phyloP scores from a whole-genome alignment of 2,113 vertebrate species.

The Colinus virginianus region DNA sequence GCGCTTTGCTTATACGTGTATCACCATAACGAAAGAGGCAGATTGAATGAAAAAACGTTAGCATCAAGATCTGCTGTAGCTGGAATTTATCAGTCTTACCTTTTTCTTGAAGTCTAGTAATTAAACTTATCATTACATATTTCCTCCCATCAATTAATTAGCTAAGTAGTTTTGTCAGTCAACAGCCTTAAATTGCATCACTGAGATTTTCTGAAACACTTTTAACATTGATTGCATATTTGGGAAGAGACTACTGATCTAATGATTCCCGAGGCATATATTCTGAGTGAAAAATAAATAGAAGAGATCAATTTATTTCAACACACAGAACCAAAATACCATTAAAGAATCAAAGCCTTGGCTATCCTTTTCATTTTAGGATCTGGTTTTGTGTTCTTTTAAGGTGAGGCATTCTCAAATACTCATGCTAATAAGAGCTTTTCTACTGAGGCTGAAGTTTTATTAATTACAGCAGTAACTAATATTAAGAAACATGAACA shows the following conservation, averaged over 20 bases:
- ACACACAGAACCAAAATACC: neutral
- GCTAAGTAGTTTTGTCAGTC: neutral
- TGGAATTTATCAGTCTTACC: neutral
- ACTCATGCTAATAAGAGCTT: neutral
- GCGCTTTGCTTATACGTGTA: neutral
- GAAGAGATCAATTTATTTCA: neutral
- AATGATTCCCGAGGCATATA: neutral
- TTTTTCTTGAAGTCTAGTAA: neutral
- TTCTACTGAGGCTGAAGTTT: neutral
- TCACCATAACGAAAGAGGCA: neutral
- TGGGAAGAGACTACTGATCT: neutral
- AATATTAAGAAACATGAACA: neutral
- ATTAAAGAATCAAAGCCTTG: neutral
- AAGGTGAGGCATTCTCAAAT: neutral
- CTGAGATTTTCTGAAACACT: neutral
- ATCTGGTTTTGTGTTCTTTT: neutral
- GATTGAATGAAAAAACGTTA: neutral
- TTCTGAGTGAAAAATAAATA: neutral
- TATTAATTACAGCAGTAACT: neutral
- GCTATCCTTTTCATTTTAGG: neutral
- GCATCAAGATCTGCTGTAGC: neutral
- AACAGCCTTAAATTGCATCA: neutral
- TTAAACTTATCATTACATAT: neutral
- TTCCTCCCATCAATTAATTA: neutral
- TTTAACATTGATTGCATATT: neutral